Conservation (phyloP, 2,113 vertebrate genomes). For the Antechinus stuartii region DNA sequence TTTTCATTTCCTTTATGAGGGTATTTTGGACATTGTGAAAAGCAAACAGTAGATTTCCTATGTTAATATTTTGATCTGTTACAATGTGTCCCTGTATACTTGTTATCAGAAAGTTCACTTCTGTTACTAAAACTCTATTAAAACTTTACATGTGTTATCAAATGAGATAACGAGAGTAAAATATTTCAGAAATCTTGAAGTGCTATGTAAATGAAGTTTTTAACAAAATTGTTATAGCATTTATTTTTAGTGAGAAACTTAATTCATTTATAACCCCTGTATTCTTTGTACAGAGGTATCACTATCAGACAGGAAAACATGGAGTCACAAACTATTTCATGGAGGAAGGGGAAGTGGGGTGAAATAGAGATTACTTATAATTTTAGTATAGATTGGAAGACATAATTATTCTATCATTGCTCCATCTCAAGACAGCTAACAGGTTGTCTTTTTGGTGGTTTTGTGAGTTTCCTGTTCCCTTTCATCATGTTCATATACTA, state of each 20-base stretch:
- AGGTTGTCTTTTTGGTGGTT: neutral
- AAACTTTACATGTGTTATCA: neutral
- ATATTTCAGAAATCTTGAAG: neutral
- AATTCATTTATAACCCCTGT: neutral
- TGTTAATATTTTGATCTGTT: neutral
- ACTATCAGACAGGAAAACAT: neutral
- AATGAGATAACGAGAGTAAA: neutral
- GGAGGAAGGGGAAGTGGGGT: neutral
- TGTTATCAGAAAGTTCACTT: neutral
- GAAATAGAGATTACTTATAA: neutral
- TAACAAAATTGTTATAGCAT: neutral
- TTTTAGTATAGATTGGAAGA: neutral
- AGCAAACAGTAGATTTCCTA: neutral
- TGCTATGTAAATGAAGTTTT: neutral
- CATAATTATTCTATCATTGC: neutral
- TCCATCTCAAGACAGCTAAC: neutral
- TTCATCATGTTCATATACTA: neutral
- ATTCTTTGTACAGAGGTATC: neutral
- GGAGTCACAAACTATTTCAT: neutral
- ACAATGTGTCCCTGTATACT: neutral
- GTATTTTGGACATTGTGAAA: neutral
- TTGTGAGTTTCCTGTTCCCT: too few species aligned
- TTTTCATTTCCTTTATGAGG: neutral
- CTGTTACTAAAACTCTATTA: neutral
- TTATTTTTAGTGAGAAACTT: neutral